Conservation (phyloP, 2,888 invertebrate species). For the Sphaeridia pumilis region DNA sequence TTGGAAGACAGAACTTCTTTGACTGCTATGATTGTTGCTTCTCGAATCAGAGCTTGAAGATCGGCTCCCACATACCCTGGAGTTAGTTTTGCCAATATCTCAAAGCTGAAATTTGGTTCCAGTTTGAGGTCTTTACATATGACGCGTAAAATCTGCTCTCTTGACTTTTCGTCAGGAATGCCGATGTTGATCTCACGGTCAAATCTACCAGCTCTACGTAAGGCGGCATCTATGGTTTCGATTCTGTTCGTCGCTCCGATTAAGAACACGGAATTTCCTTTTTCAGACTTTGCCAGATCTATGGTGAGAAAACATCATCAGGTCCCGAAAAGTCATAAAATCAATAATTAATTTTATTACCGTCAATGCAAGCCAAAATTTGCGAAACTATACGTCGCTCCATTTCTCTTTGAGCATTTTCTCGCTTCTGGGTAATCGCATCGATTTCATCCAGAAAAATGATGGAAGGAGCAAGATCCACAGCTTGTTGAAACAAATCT, state of each 20-base stretch:
- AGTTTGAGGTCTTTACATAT: conserved; percentile 60
- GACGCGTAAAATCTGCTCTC: conserved; percentile 63
- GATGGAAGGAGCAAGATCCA: conserved; percentile 61
- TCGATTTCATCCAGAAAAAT: conserved; percentile 95
- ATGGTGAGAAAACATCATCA: conserved; percentile 32
- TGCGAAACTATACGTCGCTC: conserved; percentile 90
- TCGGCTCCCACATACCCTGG: conserved; percentile 97
- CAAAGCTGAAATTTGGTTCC: conserved; percentile 56
- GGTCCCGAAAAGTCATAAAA: too few species aligned
- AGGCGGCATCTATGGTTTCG: conserved; percentile 80
- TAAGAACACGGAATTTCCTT: conserved; percentile 58
- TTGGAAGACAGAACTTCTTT: conserved; percentile 7
- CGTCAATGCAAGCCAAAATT: conserved; percentile 76
- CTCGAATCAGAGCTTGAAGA: conserved; percentile 68
- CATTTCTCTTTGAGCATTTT: conserved; percentile 88
- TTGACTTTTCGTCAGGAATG: conserved; percentile 74
- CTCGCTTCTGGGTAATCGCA: conserved; percentile 80
- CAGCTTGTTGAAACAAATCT: conserved; percentile 76
- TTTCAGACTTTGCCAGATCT: conserved; percentile 46
- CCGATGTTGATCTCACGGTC: conserved; percentile 88
- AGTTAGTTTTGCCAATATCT: conserved; percentile 66
- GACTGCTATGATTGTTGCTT: conserved; percentile 73
- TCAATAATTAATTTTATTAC: too few species aligned
- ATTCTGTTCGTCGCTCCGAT: conserved; percentile 94
- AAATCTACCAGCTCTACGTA: conserved; percentile 82